These are phyloP conservation scores for Pterophyllum scalare DNA, from an alignment of 2,113 vertebrate genomes.

Conservation along the genomic window DNA sequence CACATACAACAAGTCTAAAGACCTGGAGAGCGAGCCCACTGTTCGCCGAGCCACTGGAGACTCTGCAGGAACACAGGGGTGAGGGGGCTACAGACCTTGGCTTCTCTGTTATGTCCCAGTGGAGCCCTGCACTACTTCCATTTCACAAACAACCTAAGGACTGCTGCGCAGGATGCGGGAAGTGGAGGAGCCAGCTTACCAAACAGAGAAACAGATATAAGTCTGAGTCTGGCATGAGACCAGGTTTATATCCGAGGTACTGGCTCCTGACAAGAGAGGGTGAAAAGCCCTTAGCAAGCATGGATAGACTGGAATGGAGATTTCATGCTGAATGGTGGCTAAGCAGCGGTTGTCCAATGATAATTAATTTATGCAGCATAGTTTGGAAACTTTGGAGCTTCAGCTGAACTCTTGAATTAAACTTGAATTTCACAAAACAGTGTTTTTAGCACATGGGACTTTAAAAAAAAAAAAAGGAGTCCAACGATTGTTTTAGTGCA, in stretches of 20 bases:
- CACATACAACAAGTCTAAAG: constrained; percentile 31
- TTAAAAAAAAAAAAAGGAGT: background rate
- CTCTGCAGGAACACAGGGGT: constrained; percentile 66
- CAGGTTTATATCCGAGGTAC: constrained; percentile 55
- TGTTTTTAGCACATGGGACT: background rate
- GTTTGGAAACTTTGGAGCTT: constrained; percentile 15
- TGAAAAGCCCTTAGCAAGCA: constrained; percentile 23
- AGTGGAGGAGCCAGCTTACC: constrained; percentile 62
- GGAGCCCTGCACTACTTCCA: constrained; percentile 66
- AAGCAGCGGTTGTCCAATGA: constrained; percentile 17
- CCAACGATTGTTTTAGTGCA: background rate
- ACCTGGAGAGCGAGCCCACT: constrained; percentile 42
- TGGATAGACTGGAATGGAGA: constrained; percentile 27
- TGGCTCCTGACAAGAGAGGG: constrained; percentile 36
- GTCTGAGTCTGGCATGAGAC: constrained; percentile 37
- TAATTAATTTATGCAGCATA: constrained; percentile 15
- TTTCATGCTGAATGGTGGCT: constrained; percentile 12
- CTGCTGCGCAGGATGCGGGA: constrained; percentile 57
- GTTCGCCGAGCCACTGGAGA: constrained; percentile 52
- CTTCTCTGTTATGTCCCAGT: constrained; percentile 69
- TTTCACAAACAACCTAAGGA: constrained; percentile 78
- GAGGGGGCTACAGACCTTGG: constrained; percentile 66
- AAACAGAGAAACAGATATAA: constrained; percentile 61
- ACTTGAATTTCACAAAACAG: constrained; percentile 5
- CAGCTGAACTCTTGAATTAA: constrained; percentile 24